phyloP scores from a whole-genome alignment of 1,140 invertebrate species.

The Calliopsis andreniformis region DNA sequence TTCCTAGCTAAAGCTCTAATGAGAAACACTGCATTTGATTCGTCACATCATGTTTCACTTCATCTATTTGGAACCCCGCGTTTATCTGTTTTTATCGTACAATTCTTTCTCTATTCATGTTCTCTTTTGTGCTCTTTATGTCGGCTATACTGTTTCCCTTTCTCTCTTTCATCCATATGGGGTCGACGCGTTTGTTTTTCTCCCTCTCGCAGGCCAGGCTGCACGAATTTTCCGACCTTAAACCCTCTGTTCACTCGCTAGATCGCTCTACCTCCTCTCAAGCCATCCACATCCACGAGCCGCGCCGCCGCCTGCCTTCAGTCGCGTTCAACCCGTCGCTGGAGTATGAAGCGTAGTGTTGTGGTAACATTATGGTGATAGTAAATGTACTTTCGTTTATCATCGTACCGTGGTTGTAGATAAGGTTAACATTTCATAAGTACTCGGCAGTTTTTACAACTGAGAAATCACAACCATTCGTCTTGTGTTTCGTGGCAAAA shows the following conservation, averaged over 20 bases:
- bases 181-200: slow-evolving; percentile 1
- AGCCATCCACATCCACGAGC: slow-evolving; percentile 28
- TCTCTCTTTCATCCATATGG: neutral
- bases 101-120: neutral
- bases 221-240: slow-evolving; percentile 47
- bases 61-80: slow-evolving; percentile 27
- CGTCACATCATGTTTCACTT: neutral
- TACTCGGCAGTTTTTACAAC: too few relatives aligned
- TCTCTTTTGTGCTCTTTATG: slow-evolving; percentile 15
- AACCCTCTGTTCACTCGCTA: slow-evolving; percentile 45
- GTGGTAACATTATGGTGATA: neutral
- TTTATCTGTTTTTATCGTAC: slow-evolving; percentile 38
- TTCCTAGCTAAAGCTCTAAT: too few relatives aligned
- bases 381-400: neutral
- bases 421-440: neutral
- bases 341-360: neutral
- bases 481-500: too few relatives aligned
- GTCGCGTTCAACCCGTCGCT: slow-evolving; percentile 66
- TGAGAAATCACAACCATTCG: too few relatives aligned
- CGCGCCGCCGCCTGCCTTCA: slow-evolving; percentile 56
- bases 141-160: neutral
- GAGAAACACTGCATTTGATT: slow-evolving; percentile 40
- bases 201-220: neutral
- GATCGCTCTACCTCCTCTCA: slow-evolving; percentile 45
- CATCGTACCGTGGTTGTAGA: neutral